Percentiles rank a stretch among this genome's conserved stretches.
Conservation (phyloP, 2,888 invertebrate species). For the Drosophila colorata region DNA sequence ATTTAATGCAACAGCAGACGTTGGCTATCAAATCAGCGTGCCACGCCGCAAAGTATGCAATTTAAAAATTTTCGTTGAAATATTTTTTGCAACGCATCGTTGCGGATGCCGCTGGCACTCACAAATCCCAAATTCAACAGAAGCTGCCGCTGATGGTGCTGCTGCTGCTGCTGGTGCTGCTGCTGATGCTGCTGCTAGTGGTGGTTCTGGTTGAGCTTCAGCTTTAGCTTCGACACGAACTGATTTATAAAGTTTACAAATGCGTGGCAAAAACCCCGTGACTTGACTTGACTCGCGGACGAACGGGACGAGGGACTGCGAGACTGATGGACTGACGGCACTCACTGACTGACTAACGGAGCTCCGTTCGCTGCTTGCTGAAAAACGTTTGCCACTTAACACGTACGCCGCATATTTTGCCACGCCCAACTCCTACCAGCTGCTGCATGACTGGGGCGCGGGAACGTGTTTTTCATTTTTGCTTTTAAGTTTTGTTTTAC, state of each 20-base stretch:
- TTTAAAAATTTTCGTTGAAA: constrained; percentile 58
- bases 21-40: constrained; percentile 69
- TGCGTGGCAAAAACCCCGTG: constrained; percentile 80
- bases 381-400: constrained; percentile 80
- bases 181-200: constrained; percentile 3
- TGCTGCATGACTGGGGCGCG: constrained; percentile 7
- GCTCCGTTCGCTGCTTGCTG: constrained; percentile 40
- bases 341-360: constrained; percentile 15
- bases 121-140: constrained; percentile 25
- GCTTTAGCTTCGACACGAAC: constrained; percentile 76
- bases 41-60: constrained; percentile 76
- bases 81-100: constrained; percentile 61
- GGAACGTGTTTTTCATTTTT: constrained; percentile 16
- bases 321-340: constrained; percentile 17
- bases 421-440: constrained; percentile 37
- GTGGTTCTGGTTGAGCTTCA: constrained; percentile 4
- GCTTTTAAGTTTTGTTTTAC: constrained; percentile 51
- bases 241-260: constrained; percentile 79
- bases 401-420: constrained; percentile 80
- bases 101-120: constrained; percentile 43
- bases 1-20: constrained; percentile 50
- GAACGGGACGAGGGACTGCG: constrained; percentile 39
- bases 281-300: constrained; percentile 64
- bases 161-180: constrained; percentile 7
- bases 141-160: neutral